Evolutionary conservation across 2,888 invertebrate species (phyloP).

Genomic region (Lasioglossum leucozonium): DNA sequence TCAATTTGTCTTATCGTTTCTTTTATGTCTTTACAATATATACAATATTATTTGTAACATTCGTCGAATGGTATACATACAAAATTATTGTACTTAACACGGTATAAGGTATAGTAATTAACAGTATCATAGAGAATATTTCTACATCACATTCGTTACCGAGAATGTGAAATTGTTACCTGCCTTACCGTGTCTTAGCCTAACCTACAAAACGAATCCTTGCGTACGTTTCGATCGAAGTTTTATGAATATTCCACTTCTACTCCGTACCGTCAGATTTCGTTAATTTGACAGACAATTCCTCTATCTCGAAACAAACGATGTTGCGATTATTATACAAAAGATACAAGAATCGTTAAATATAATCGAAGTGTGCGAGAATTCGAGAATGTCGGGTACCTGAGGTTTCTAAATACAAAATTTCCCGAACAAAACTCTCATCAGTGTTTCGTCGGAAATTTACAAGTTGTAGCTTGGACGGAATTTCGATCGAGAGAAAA

Average conservation of each 20-base stretch:
- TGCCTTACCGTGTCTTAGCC: background rate
- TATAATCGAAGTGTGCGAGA: background rate
- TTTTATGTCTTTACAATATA: slow-evolving; percentile 17
- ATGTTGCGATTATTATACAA: background rate
- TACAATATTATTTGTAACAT: slow-evolving; percentile 10
- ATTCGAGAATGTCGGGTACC: background rate
- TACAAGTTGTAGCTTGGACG: background rate
- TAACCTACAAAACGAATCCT: slow-evolving; percentile 37
- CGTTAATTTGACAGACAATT: background rate
- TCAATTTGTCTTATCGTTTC: slow-evolving; percentile 4
- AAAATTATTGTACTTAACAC: slow-evolving; percentile 17
- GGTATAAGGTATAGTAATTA: slow-evolving; percentile 10
- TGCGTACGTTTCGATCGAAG: background rate
- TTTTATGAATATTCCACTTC: background rate
- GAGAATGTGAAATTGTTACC: slow-evolving; percentile 17
- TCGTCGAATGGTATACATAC: slow-evolving; percentile 17
- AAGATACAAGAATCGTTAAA: background rate
- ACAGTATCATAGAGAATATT: slow-evolving; percentile 31
- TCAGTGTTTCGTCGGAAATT: too few relatives aligned
- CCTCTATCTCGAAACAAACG: background rate
- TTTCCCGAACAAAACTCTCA: too few relatives aligned
- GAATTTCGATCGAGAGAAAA: background rate
- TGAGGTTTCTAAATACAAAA: too few relatives aligned
- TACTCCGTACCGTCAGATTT: background rate
- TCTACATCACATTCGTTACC: slow-evolving; percentile 31